Percentiles rank a stretch among this genome's conserved stretches.
These are phyloP conservation scores for Menidia beryllina DNA, from an alignment of 2,113 vertebrate genomes.

Conservation along the genomic window DNA sequence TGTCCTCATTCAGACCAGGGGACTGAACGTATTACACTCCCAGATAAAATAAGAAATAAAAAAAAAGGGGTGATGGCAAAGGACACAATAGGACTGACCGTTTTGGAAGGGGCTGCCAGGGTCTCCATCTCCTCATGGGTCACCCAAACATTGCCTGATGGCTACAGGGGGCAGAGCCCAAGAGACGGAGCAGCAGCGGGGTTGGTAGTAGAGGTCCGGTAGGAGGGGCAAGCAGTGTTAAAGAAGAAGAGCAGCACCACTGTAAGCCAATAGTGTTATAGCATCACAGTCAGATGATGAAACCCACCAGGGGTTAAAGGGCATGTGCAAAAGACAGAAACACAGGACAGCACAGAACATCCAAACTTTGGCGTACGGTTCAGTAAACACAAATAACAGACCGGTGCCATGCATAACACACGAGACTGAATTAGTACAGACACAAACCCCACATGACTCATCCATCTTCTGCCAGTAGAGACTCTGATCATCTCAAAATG, in stretches of 20 bases:
- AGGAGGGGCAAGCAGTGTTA: slow-evolving; percentile 93
- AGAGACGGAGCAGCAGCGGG: slow-evolving; percentile 76
- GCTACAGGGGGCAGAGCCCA: slow-evolving; percentile 85
- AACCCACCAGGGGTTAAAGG: slow-evolving; percentile 73
- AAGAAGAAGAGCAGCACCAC: slow-evolving; percentile 98
- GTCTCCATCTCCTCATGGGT: slow-evolving; percentile 99
- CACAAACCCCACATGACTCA: slow-evolving; percentile 8
- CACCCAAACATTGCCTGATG: slow-evolving; percentile 99
- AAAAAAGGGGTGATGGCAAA: neutral
- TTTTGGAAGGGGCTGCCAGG: slow-evolving; percentile 94
- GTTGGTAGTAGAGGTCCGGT: slow-evolving; percentile 81
- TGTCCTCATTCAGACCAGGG: neutral
- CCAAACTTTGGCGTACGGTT: slow-evolving; percentile 3
- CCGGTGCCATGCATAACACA: slow-evolving; percentile 53
- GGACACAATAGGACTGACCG: slow-evolving; percentile 87
- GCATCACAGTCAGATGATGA: slow-evolving; percentile 88
- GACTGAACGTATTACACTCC: slow-evolving; percentile 1
- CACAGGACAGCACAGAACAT: slow-evolving; percentile 48
- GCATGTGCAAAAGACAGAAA: slow-evolving; percentile 52
- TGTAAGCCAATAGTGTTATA: slow-evolving; percentile 95
- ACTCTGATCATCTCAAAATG: neutral
- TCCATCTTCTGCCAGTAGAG: neutral
- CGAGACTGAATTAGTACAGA: slow-evolving; percentile 45
- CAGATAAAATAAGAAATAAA: slow-evolving; percentile 12
- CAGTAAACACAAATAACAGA: slow-evolving; percentile 13